These are phyloP conservation scores for Glossosoma conforme DNA, from an alignment of 1,140 invertebrate species.

Conservation along the genomic window DNA sequence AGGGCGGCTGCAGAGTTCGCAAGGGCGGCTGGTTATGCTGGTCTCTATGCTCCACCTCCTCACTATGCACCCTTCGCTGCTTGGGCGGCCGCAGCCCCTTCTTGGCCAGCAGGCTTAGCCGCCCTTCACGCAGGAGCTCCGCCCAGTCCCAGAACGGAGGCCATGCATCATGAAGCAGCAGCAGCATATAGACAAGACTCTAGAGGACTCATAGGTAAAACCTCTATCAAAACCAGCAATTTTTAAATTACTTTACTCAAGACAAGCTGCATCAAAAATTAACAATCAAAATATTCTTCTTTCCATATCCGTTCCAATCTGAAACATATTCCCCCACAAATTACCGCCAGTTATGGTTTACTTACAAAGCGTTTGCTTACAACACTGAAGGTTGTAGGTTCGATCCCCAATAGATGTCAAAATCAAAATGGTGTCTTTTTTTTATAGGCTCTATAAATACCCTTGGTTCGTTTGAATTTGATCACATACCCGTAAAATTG, in stretches of 20 bases:
- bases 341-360: no score
- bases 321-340: no score
- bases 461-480: no score
- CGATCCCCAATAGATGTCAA: no score
- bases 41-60: constrained; percentile 71
- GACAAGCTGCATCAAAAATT: no score
- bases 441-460: no score
- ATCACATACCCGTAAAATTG: no score
- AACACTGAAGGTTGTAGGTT: no score
- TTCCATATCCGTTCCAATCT: no score
- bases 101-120: constrained; percentile 49
- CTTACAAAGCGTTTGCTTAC: no score
- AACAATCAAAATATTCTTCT: no score
- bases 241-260: constrained; percentile 1
- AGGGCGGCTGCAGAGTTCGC: constrained; percentile 91
- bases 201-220: constrained; percentile 43
- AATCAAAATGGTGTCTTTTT: no score
- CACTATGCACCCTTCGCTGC: constrained; percentile 61
- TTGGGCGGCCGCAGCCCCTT: constrained; percentile 44
- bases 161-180: constrained; percentile 45
- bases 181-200: constrained; percentile 52
- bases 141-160: not conserved
- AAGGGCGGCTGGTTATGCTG: constrained; percentile 80
- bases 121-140: constrained; percentile 47
- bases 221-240: not conserved